phyloP scores from a whole-genome alignment of 2,797 vertebrate genomes.

The Chloroceryle amazona region DNA sequence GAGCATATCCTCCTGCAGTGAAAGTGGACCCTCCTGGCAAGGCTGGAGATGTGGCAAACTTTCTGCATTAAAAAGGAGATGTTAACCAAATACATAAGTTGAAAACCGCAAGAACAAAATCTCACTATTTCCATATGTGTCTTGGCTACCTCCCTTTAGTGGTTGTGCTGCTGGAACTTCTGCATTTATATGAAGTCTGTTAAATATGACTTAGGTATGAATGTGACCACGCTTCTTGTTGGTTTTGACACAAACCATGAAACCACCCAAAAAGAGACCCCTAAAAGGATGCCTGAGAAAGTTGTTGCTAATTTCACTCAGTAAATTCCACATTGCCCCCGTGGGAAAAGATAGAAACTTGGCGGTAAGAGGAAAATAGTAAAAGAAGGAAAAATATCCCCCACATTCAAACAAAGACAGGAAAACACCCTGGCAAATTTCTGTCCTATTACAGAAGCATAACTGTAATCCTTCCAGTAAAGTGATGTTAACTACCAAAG shows the following conservation, averaged over 20 bases:
- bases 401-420: neutral
- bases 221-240: neutral
- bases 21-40: slow-evolving; percentile 31
- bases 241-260: neutral
- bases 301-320: neutral
- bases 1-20: neutral
- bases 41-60: neutral
- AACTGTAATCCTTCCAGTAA: slow-evolving; percentile 20
- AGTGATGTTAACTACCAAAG: slow-evolving; percentile 37
- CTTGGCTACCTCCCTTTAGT: neutral
- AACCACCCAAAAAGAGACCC: neutral
- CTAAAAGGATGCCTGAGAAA: neutral
- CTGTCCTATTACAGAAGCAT: neutral
- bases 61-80: neutral
- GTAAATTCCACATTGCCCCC: neutral
- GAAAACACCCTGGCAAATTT: slow-evolving; percentile 16
- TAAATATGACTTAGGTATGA: slow-evolving; percentile 22
- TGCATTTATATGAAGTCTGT: neutral
- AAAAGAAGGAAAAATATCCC: neutral
- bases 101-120: slow-evolving; percentile 31
- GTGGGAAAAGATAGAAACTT: neutral
- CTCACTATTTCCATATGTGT: slow-evolving; percentile 20
- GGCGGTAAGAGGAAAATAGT: neutral
- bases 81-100: slow-evolving; percentile 38
- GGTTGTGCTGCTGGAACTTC: slow-evolving; percentile 23